These are phyloP conservation scores for Patiria pectinifera DNA, from an alignment of 53 echinoderm and acorn worm genomes.

Conservation along the genomic window DNA sequence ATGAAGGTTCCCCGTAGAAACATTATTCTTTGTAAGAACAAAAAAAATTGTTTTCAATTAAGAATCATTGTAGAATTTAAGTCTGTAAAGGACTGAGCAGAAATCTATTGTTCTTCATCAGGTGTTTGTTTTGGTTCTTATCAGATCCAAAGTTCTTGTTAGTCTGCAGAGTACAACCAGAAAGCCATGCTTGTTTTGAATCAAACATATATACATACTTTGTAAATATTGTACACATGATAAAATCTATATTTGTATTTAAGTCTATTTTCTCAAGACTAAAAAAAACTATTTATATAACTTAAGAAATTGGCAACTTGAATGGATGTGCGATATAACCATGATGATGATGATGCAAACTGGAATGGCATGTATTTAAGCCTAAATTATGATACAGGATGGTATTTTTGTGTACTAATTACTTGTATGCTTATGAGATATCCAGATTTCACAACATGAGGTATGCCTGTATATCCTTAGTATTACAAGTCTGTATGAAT, in stretches of 20 bases:
- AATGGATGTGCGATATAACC: constrained; percentile 17
- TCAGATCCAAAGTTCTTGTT: not conserved
- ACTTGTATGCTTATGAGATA: not conserved
- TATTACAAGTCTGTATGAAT: not conserved
- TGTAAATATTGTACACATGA: constrained; percentile 63
- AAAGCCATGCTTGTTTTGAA: constrained; percentile 13
- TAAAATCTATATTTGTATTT: constrained; percentile 60
- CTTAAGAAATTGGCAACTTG: not conserved
- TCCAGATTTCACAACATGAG: no score
- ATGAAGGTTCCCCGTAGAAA: no score
- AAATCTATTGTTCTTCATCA: no score
- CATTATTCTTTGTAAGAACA: no score
- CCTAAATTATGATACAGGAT: not conserved
- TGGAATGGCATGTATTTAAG: not conserved
- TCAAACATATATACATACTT: constrained; percentile 35
- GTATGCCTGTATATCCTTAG: not conserved
- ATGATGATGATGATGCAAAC: not conserved
- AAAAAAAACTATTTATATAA: constrained; percentile 53
- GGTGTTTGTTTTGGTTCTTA: not conserved
- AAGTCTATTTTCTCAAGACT: constrained; percentile 59
- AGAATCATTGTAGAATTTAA: no score
- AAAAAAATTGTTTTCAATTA: no score
- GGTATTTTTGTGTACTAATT: not conserved
- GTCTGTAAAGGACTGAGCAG: no score
- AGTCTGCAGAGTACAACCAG: not conserved